Conservation (phyloP, 2,888 invertebrate genomes). For the Muscina levida region DNA sequence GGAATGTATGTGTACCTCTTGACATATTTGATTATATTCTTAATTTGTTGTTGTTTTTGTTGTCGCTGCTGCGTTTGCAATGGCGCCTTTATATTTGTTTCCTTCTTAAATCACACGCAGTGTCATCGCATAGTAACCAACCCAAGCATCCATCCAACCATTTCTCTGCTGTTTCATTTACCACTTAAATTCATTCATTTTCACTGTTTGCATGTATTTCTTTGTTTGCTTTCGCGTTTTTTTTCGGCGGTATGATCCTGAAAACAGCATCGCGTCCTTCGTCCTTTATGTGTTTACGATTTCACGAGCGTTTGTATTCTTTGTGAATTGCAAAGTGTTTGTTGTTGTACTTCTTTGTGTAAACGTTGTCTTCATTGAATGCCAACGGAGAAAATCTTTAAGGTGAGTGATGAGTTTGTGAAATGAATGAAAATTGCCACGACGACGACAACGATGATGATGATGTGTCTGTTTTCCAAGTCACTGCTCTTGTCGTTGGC, state of each 20-base stretch:
- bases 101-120: no score
- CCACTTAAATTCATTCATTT: constrained; percentile 15
- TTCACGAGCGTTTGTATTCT: constrained; percentile 26
- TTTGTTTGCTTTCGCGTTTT: constrained; percentile 13
- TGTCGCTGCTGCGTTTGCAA: not conserved
- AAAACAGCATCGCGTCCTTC: constrained; percentile 2
- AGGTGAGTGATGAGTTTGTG: constrained; percentile 13
- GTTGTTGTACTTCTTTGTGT: constrained; percentile 2
- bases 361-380: constrained; percentile 16
- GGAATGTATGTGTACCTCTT: constrained; percentile 60
- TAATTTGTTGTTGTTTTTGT: constrained; percentile 54
- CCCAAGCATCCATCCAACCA: not conserved
- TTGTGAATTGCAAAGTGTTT: constrained; percentile 49
- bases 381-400: constrained; percentile 26
- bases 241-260: constrained; percentile 23
- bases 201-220: not conserved
- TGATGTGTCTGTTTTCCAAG: constrained; percentile 30
- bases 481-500: constrained; percentile 30
- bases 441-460: no score
- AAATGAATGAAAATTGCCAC: constrained; percentile 25
- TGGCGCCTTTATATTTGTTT: not conserved
- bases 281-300: not conserved
- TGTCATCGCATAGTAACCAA: constrained; percentile 31
- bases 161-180: not conserved
- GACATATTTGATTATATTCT: constrained; percentile 63